These are phyloP conservation scores for Malurus cyaneus DNA, from an alignment of 2,113 vertebrate genomes.

Conservation along the genomic window DNA sequence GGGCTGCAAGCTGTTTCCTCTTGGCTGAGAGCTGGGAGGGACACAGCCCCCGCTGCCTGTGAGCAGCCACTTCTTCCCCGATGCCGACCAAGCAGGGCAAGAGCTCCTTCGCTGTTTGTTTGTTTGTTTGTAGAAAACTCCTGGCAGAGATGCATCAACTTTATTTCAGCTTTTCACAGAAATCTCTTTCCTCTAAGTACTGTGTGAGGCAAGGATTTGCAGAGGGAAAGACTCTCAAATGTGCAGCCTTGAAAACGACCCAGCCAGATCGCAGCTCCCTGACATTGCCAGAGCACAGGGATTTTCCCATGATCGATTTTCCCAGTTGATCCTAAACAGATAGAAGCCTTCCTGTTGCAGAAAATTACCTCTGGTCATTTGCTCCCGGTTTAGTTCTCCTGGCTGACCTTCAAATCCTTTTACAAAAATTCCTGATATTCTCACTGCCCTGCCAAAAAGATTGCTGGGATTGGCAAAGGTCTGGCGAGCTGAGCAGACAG, in stretches of 20 bases:
- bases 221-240: not conserved
- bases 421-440: not conserved
- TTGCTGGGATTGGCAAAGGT: not conserved
- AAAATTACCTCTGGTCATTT: not conserved
- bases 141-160: not conserved
- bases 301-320: not conserved
- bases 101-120: not conserved
- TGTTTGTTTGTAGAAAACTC: not conserved
- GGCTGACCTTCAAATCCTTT: not conserved
- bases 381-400: not conserved
- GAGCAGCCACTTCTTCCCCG: not conserved
- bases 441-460: not conserved
- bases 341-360: not conserved
- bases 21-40: not conserved
- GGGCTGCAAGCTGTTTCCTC: constrained; percentile 60
- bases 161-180: not conserved
- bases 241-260: not conserved
- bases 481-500: not conserved
- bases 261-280: not conserved
- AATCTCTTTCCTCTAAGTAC: not conserved
- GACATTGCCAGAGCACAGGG: not conserved
- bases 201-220: fast-evolving
- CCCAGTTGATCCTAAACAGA: not conserved
- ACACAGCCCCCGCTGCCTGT: not conserved
- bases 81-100: fast-evolving